Conservation (phyloP, 2,888 invertebrate species). For the Melieria crassipennis region DNA sequence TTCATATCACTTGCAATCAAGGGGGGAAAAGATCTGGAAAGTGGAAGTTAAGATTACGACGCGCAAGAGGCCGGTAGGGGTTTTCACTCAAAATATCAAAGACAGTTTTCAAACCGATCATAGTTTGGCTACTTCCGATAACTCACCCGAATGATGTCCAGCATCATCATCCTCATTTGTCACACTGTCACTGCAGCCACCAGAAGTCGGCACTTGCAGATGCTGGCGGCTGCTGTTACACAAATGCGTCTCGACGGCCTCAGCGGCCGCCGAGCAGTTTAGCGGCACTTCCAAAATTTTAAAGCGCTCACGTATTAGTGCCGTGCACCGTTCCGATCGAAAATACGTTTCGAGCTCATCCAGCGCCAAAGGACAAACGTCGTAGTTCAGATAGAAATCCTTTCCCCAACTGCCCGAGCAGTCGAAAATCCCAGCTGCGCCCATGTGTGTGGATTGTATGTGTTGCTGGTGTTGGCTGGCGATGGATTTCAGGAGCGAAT, state of each 20-base stretch:
- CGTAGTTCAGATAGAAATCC: constrained; percentile 59
- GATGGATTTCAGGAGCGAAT: constrained; percentile 71
- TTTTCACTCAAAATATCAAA: too few relatives aligned
- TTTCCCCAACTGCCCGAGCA: constrained; percentile 59
- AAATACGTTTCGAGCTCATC: constrained; percentile 63
- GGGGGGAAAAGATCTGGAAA: too few relatives aligned
- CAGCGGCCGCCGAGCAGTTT: constrained; percentile 34
- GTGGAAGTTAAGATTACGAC: too few relatives aligned
- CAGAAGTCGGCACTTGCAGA: neutral
- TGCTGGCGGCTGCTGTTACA: constrained; percentile 41
- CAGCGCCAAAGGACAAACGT: constrained; percentile 60
- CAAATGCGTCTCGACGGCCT: constrained; percentile 16
- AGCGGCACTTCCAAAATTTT: constrained; percentile 57
- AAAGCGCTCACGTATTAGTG: constrained; percentile 63
- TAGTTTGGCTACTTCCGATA: neutral
- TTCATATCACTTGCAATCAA: too few relatives aligned
- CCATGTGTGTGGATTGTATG: constrained; percentile 47
- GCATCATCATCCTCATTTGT: constrained; percentile 70
- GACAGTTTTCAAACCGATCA: too few relatives aligned
- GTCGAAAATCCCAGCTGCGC: constrained; percentile 29
- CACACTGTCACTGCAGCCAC: constrained; percentile 1
- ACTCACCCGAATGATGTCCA: constrained; percentile 78
- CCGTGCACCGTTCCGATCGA: constrained; percentile 62
- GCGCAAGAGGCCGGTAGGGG: too few relatives aligned
- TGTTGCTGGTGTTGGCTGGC: constrained; percentile 61